phyloP scores from a whole-genome alignment of 1,140 invertebrate species.

The Acyrthosiphon pisum region DNA sequence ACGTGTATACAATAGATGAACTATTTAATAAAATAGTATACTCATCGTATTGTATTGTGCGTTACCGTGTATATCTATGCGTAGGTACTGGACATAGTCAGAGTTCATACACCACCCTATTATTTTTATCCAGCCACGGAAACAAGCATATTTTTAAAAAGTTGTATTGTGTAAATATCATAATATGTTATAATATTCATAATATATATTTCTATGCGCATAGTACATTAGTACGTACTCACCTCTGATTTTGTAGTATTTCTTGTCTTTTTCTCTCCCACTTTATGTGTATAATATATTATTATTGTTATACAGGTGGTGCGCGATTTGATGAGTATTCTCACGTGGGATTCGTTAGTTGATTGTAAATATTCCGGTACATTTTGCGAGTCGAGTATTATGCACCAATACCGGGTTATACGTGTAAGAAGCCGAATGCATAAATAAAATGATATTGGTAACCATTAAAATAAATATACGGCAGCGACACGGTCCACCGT shows the following conservation, averaged over 20 bases:
- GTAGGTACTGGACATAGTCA: neutral
- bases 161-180: too few species aligned
- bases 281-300: neutral
- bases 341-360: neutral
- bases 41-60: neutral
- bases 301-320: neutral
- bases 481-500: neutral
- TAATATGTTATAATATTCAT: neutral
- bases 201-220: neutral
- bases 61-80: neutral
- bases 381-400: neutral
- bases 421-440: neutral
- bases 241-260: neutral
- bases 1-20: neutral
- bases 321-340: neutral
- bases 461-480: neutral
- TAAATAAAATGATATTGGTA: neutral
- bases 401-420: neutral
- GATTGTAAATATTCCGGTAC: neutral
- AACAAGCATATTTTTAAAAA: neutral
- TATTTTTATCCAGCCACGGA: neutral
- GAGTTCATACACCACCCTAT: neutral
- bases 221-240: neutral
- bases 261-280: constrained; percentile 4
- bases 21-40: neutral